Conservation (phyloP, 2,888 invertebrate species). For the Cheilosia variabilis region DNA sequence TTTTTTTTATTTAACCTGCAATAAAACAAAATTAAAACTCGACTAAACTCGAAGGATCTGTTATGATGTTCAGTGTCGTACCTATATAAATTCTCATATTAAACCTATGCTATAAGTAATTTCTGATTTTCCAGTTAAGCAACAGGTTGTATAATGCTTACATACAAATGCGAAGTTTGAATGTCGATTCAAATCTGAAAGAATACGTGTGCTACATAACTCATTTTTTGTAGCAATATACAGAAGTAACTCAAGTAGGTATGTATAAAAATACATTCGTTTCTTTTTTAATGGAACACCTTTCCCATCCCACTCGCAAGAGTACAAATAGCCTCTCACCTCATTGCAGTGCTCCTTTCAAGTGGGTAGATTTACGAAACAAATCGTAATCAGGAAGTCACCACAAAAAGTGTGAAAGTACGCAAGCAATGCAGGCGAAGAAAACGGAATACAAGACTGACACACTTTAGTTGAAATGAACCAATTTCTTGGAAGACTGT, state of each 20-base stretch:
- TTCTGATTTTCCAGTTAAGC: no score
- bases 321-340: neutral
- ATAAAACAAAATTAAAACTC: no score
- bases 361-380: conserved; percentile 16
- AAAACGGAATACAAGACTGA: conserved; percentile 10
- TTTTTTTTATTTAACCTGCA: no score
- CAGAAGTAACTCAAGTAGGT: no score
- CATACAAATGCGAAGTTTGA: no score
- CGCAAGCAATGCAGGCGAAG: neutral
- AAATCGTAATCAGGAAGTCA: conserved; percentile 42
- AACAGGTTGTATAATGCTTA: no score
- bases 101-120: no score
- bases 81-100: no score
- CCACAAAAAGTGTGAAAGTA: conserved; percentile 29
- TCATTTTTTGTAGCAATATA: neutral
- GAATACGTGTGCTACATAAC: no score
- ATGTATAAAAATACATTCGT: neutral
- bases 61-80: no score
- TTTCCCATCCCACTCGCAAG: neutral
- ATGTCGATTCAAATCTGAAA: no score
- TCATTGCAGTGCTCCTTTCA: neutral
- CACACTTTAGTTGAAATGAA: conserved; percentile 13
- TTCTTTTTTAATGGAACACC: conserved; percentile 4
- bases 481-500: neutral
- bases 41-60: no score